These are phyloP conservation scores for Dynastes maya DNA, from an alignment of 2,888 invertebrate genomes.

Conservation along the genomic window DNA sequence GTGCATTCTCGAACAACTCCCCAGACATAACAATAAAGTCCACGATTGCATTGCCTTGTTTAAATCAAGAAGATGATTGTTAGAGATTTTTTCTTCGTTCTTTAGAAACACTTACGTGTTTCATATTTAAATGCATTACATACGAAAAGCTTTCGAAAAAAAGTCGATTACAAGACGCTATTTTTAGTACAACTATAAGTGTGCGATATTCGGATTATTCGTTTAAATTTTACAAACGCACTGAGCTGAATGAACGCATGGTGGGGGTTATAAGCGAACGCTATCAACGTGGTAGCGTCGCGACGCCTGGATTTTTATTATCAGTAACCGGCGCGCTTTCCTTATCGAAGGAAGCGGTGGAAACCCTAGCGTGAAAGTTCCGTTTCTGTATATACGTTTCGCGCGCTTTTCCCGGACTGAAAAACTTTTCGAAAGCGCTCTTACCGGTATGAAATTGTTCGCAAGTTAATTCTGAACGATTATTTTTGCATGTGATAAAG, in stretches of 20 bases:
- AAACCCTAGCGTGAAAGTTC: constrained; percentile 14
- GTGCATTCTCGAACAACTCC: too few relatives aligned
- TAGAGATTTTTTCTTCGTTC: too few relatives aligned
- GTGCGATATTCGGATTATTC: not conserved
- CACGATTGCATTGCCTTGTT: too few relatives aligned
- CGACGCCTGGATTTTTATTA: constrained; percentile 41
- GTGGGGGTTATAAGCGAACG: constrained; percentile 38
- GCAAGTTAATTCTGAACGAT: not conserved
- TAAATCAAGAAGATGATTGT: too few relatives aligned
- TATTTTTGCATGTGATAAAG: not conserved
- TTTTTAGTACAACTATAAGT: not conserved
- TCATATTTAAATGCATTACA: too few relatives aligned
- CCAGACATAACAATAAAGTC: too few relatives aligned
- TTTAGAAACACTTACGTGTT: too few relatives aligned
- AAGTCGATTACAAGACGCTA: not conserved
- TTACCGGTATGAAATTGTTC: not conserved
- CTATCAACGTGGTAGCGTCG: constrained; percentile 35
- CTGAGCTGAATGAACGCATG: constrained; percentile 5
- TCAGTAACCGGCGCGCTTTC: constrained; percentile 46
- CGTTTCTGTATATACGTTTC: not conserved
- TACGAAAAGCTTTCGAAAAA: not conserved
- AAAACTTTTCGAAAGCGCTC: not conserved
- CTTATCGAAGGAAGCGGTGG: constrained; percentile 18
- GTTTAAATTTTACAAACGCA: not conserved
- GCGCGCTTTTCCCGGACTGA: not conserved